phyloP scores from a whole-genome alignment of 23 tunicate genomes.

The Trididemnum clinides region DNA sequence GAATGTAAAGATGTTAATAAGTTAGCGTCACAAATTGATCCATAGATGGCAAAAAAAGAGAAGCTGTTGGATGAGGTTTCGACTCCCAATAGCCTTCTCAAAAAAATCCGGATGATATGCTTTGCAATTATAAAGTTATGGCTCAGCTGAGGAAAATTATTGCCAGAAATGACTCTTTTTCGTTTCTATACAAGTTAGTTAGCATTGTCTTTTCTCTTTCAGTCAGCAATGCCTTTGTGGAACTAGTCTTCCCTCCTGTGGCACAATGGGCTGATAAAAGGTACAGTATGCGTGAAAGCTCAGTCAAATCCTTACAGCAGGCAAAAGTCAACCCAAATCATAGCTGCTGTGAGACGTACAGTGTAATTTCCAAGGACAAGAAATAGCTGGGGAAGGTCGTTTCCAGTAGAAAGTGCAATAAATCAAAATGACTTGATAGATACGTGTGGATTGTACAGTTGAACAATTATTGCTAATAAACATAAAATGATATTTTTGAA shows the following conservation, averaged over 20 bases:
- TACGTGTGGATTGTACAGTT: too few species aligned
- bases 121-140: not conserved
- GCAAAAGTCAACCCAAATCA: conserved; percentile 2
- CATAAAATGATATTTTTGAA: too few species aligned
- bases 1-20: conserved; percentile 5
- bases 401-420: too few species aligned
- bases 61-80: conserved; percentile 53
- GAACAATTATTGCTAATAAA: too few species aligned
- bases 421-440: too few species aligned
- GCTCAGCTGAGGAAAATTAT: not conserved
- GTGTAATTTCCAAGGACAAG: too few species aligned
- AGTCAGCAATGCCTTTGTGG: conserved; percentile 16
- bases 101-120: conserved; percentile 4
- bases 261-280: not conserved
- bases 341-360: not conserved
- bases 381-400: too few species aligned
- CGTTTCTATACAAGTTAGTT: too few species aligned
- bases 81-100: conserved; percentile 17
- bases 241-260: conserved; percentile 1
- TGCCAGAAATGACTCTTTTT: too few species aligned
- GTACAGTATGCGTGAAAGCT: not conserved
- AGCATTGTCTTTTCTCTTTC: conserved; percentile 10
- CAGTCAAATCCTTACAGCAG: not conserved
- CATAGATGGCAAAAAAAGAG: conserved; percentile 42
- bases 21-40: conserved; percentile 34